Evolutionary conservation across 2,113 vertebrate species (phyloP), one percentile per base, ranked within the genome.

Genomic region (Hiodon alosoides): DNA sequence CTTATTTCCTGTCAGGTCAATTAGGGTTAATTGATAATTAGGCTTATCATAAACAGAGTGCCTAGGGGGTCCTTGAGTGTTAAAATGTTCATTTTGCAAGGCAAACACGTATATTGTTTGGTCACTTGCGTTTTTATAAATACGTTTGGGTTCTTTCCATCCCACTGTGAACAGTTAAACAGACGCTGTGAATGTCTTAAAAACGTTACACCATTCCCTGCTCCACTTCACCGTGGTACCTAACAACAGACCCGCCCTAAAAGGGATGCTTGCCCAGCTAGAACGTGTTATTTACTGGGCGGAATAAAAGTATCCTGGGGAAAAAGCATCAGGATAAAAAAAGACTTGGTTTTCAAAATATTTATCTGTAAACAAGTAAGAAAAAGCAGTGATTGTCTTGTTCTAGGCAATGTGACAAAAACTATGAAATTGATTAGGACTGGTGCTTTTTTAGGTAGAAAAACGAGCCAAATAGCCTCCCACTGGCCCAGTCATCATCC

Each of bases 391-490:
- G 47, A 71, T 76, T 70, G 77, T 54, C 74, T 82, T 60, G 81
- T 82, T 82, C 80, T 79, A 81, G 83, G 79, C 82, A 74, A 62
- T 69, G 72, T 17, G 71, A 83, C 82, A 85, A 85, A 73, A 77
- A 81, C 79, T 74, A 31, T 79, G 75, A 79, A 83, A 86, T 86
- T 77, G 81, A 83, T 82, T 80, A 79, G 69, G 71, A 76, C 77
- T 79, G 76, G 77, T 51, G 54, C 72, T 76, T 73, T 76, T 71
- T 64, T 17, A 7, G n/a, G 75, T 47, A 64, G 46, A 8, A 6
- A 59, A 52, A 75, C 68, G 5, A 81, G 81, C 84, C 83, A 31
- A 31, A 31, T 31, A 2, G 31, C 31, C 31, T 31, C 31, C 31
- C 31, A 31, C 31, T 31, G 31, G 31, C 31, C 31, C 31, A 31